Evolutionary conservation across 2,797 vertebrate species (phyloP).

Genomic region (Enteromius unitaeniatus): DNA sequence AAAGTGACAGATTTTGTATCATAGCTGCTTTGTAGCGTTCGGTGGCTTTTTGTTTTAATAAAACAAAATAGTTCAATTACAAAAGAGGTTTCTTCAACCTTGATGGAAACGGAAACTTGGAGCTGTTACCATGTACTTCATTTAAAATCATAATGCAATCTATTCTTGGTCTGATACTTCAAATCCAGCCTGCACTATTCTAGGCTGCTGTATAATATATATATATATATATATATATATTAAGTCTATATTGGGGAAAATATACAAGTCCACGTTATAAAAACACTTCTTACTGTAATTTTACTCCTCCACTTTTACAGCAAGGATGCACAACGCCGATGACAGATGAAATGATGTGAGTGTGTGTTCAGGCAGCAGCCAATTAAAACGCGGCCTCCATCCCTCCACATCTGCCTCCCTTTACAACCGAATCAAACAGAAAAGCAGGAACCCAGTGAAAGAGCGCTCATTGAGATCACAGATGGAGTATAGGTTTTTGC

Average conservation of each 20-base stretch:
- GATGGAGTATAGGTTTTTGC: conserved; percentile 96
- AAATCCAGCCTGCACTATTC: background rate
- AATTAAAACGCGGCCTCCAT: conserved; percentile 91
- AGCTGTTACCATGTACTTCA: background rate
- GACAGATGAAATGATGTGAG: conserved; percentile 14
- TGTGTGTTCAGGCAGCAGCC: conserved; percentile 77
- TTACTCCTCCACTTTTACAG: background rate
- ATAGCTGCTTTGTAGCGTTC: background rate
- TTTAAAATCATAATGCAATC: background rate
- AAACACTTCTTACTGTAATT: background rate
- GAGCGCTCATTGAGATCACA: conserved; percentile 95
- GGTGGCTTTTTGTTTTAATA: background rate
- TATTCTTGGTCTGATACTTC: background rate
- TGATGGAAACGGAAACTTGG: background rate
- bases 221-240: too few species aligned
- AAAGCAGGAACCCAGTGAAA: conserved; percentile 83
- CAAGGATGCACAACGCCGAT: conserved; percentile 3
- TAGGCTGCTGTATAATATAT: background rate
- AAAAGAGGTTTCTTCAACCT: background rate
- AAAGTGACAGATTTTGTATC: background rate
- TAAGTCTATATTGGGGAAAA: background rate
- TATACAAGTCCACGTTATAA: background rate
- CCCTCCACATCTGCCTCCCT: conserved; percentile 93
- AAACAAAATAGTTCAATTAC: background rate
- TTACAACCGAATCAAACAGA: conserved; percentile 82